phyloP scores from a whole-genome alignment of 2,888 invertebrate species.

The Leucania comma region DNA sequence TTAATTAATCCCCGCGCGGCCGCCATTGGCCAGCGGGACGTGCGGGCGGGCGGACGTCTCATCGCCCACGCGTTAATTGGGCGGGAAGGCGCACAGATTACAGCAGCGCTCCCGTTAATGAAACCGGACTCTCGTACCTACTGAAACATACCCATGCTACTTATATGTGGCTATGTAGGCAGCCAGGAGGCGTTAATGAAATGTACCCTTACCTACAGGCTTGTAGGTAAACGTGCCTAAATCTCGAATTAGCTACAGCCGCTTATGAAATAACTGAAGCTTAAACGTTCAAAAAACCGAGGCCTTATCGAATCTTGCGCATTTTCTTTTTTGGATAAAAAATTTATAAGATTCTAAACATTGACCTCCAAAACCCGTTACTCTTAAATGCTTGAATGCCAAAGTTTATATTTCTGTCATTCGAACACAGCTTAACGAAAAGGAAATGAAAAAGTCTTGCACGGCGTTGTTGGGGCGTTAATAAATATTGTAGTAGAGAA shows the following conservation, averaged over 20 bases:
- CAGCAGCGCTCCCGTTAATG: conserved; percentile 83
- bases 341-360: conserved; percentile 40
- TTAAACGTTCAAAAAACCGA: conserved; percentile 5
- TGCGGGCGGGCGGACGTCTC: conserved; percentile 84
- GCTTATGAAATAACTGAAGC: conserved; percentile 1
- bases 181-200: conserved; percentile 28
- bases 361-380: conserved; percentile 32
- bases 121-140: conserved; percentile 78
- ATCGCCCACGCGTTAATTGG: conserved; percentile 90
- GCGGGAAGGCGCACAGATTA: conserved; percentile 85
- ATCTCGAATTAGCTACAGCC: not conserved
- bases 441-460: conserved; percentile 73
- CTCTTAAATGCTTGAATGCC: conserved; percentile 18
- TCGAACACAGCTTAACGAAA: conserved; percentile 74
- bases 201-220: conserved; percentile 5
- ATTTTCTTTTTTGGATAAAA: conserved; percentile 33
- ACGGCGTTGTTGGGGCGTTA: conserved; percentile 82
- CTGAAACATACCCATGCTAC: conserved; percentile 46
- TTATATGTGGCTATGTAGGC: conserved; percentile 25
- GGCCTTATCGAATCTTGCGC: conserved; percentile 30
- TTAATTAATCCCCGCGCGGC: conserved; percentile 90
- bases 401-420: conserved; percentile 61
- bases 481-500: conserved; percentile 89
- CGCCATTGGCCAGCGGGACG: conserved; percentile 87
- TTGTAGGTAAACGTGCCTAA: not conserved